Evolutionary conservation across 2,797 vertebrate genomes (phyloP).

Genomic region (Centroberyx gerrardi): DNA sequence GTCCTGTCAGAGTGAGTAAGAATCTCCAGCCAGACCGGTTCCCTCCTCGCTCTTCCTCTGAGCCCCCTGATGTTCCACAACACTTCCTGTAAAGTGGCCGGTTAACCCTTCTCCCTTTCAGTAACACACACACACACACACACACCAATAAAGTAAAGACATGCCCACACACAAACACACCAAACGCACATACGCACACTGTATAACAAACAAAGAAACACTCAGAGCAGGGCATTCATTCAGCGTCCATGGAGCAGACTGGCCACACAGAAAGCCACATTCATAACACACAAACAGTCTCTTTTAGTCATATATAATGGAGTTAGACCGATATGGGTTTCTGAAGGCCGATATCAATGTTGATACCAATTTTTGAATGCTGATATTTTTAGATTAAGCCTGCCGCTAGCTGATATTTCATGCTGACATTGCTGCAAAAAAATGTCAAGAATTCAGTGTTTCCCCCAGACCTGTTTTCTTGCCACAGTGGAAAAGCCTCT

Average conservation of each 20-base stretch:
- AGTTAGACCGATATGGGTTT: no score
- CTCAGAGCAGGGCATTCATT: neutral
- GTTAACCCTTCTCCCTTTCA: slow-evolving; percentile 20
- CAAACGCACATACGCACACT: neutral
- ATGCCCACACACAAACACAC: slow-evolving; percentile 29
- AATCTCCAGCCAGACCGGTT: slow-evolving; percentile 27
- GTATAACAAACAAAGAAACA: slow-evolving; percentile 15
- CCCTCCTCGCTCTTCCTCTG: slow-evolving; percentile 63
- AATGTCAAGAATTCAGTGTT: no score
- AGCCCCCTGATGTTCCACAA: slow-evolving; percentile 65
- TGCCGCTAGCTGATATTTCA: neutral
- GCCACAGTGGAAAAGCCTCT: no score
- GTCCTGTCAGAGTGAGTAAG: slow-evolving; percentile 50
- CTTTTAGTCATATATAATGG: no score
- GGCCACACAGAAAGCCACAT: neutral
- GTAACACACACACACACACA: neutral
- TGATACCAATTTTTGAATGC: neutral
- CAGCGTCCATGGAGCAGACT: neutral
- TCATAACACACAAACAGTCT: no score
- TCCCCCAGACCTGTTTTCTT: no score
- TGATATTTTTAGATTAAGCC: neutral
- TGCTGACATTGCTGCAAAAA: neutral
- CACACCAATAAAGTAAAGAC: neutral
- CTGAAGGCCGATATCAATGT: no score
- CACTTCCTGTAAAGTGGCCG: slow-evolving; percentile 71